Percentiles rank a stretch among this genome's conserved stretches.
Conservation (phyloP, 2,888 invertebrate genomes). For the Drosophila mayaguana region DNA sequence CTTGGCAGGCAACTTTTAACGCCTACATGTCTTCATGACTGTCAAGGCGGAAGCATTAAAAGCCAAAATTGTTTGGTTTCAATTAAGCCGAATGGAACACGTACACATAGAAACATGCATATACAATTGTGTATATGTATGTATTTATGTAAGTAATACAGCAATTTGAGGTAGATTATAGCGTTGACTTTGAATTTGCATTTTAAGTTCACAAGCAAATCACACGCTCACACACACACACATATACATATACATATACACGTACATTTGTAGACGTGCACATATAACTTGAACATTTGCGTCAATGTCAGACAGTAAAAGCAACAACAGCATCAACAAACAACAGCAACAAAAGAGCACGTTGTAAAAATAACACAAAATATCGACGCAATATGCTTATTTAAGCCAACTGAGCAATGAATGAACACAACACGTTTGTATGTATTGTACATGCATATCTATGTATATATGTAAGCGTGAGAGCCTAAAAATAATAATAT, state of each 20-base stretch:
- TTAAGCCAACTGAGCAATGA: slow-evolving; percentile 62
- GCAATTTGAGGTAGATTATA: slow-evolving; percentile 35
- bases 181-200: slow-evolving; percentile 64
- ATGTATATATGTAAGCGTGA: slow-evolving; percentile 11
- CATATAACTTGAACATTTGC: slow-evolving; percentile 51
- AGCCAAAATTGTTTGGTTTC: slow-evolving; percentile 12
- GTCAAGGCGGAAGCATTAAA: slow-evolving; percentile 43
- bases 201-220: slow-evolving; percentile 57
- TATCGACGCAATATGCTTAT: slow-evolving; percentile 52
- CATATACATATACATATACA: neutral
- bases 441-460: neutral
- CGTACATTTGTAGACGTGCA: too few species aligned
- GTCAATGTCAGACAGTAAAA: slow-evolving; percentile 67
- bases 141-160: slow-evolving; percentile 9
- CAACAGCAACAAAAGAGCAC: slow-evolving; percentile 46
- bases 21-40: slow-evolving; percentile 25
- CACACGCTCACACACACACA: slow-evolving; percentile 1
- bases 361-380: slow-evolving; percentile 76
- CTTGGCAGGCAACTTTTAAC: slow-evolving; percentile 35
- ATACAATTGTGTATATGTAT: neutral
- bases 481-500: slow-evolving; percentile 58
- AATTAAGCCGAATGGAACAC: slow-evolving; percentile 40
- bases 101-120: neutral
- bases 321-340: slow-evolving; percentile 15
- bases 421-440: slow-evolving; percentile 16